Conservation (phyloP, 1,140 invertebrate genomes). For the Saxidomus purpurata region DNA sequence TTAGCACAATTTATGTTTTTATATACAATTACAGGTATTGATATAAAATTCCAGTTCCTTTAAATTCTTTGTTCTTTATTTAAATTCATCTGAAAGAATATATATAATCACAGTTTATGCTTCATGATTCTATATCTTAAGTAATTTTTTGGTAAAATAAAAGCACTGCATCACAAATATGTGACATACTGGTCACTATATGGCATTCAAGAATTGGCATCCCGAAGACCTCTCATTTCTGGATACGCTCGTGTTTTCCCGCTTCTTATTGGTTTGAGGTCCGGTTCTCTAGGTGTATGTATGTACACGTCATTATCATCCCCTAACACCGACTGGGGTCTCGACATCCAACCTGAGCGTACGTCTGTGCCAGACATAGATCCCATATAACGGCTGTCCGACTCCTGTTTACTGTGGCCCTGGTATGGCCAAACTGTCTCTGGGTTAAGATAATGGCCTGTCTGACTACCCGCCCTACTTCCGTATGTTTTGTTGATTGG, state of each 20-base stretch:
- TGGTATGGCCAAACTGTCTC: slow-evolving; percentile 57
- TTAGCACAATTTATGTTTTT: neutral
- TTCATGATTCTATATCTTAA: slow-evolving; percentile 47
- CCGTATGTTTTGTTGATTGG: slow-evolving; percentile 60
- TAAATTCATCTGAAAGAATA: neutral
- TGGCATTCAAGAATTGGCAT: slow-evolving; percentile 37
- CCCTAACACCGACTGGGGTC: slow-evolving; percentile 64
- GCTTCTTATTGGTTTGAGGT: slow-evolving; percentile 69
- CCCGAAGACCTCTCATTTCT: slow-evolving; percentile 57
- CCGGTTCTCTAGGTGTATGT: slow-evolving; percentile 63
- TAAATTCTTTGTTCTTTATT: neutral
- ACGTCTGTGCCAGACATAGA: slow-evolving; percentile 62
- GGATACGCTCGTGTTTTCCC: slow-evolving; percentile 50
- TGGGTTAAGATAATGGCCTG: slow-evolving; percentile 51
- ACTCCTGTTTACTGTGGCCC: slow-evolving; percentile 48
- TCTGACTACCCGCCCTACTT: slow-evolving; percentile 52
- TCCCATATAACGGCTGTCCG: slow-evolving; percentile 35
- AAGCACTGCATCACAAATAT: slow-evolving; percentile 5
- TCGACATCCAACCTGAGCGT: slow-evolving; percentile 64
- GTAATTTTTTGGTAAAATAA: slow-evolving; percentile 29
- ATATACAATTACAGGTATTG: neutral
- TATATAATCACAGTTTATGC: slow-evolving; percentile 41
- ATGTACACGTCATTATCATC: slow-evolving; percentile 64
- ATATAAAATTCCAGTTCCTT: neutral
- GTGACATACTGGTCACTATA: neutral